Base-by-base conservation (phyloP, 2,888 invertebrate species). In the Lamellibrachia satsuma region DNA sequence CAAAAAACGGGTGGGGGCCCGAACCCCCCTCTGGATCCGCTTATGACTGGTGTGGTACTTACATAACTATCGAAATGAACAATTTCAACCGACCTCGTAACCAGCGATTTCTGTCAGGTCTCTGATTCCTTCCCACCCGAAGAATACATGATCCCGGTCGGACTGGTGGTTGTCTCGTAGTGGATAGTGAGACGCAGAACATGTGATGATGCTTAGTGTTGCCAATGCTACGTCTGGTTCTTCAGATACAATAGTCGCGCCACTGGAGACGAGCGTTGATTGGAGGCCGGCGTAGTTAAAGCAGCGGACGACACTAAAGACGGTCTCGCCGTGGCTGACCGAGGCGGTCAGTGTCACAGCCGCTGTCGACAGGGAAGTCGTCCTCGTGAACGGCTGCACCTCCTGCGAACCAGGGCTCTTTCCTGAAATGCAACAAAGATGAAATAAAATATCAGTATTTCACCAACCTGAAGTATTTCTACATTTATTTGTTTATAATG, bases 211-310 rank as follows among this genome's bases (percentile, higher is more conserved):
- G 75, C 22, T 75, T 15, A 75, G 75, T 75, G n/a, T 75, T 22
- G 75, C 75, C 15, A 75, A 22, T 1, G 75, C 15, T 15, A 75
- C 75, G 75, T 75, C 75, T 15, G 75, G 75, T 75, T 75, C 75
- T n/a, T 75, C 22, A 6, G 75, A 15, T n/a, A 75, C 75, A 22
- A 22, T 22, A 15, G 75, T 75, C 6, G 75, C 15, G 15, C 75
- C 75, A 22, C 75, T 75, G 75, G 75, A 75, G 75, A 75, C 75
- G 75, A 75, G 22, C 4, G 75, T 75, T 22, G 75, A 75, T 22
- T 75, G 75, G 75, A 75, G 75, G 15, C 75, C 75, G 75, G 75
- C 75, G 75, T 75, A 75, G 75, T 75, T 75, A 22, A n/a, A 75
- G 75, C 75, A 75, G 75, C 75, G 75, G 75, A 22, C 22, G 75